A percentile compares a stretch with the other conserved stretches of the same genome.
Conservation (phyloP, 2,888 invertebrate genomes). For the Pimpla rufipes region DNA sequence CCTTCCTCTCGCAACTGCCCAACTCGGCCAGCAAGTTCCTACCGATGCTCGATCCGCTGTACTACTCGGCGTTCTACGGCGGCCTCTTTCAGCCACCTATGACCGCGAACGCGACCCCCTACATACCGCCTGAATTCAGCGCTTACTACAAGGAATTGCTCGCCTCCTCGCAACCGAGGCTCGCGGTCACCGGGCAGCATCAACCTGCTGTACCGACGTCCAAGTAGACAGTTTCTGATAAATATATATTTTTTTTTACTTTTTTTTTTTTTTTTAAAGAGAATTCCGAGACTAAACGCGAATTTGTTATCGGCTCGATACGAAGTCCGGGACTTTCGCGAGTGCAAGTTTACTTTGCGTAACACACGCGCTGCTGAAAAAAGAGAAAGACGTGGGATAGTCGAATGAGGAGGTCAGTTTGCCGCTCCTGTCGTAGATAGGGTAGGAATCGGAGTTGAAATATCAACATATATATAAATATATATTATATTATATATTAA, state of each 20-base stretch:
- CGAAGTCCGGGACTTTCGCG: constrained; percentile 45
- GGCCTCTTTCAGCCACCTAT: constrained; percentile 84
- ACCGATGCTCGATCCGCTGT: constrained; percentile 85
- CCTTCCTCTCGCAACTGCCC: constrained; percentile 82
- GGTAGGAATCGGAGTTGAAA: constrained; percentile 54
- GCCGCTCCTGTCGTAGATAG: constrained; percentile 60
- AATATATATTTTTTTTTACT: neutral
- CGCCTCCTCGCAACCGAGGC: constrained; percentile 85
- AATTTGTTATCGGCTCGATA: constrained; percentile 15
- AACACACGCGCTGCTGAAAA: constrained; percentile 19
- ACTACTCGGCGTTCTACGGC: constrained; percentile 86
- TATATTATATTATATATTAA: constrained; percentile 46
- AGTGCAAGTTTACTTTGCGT: constrained; percentile 30
- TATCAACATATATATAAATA: constrained; percentile 41
- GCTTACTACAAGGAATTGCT: constrained; percentile 87
- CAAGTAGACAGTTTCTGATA: constrained; percentile 77
- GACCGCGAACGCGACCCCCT: constrained; percentile 80
- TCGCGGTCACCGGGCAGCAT: constrained; percentile 81
- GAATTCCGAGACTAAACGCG: constrained; percentile 49
- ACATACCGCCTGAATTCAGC: constrained; percentile 85
- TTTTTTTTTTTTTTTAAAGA: constrained; percentile 13
- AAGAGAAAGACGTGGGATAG: constrained; percentile 43
- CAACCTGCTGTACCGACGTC: constrained; percentile 83
- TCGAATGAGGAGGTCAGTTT: constrained; percentile 34
- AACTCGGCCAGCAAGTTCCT: constrained; percentile 84